These are phyloP conservation scores for Macrophya annulata DNA, from an alignment of 2,888 invertebrate genomes.

Conservation along the genomic window DNA sequence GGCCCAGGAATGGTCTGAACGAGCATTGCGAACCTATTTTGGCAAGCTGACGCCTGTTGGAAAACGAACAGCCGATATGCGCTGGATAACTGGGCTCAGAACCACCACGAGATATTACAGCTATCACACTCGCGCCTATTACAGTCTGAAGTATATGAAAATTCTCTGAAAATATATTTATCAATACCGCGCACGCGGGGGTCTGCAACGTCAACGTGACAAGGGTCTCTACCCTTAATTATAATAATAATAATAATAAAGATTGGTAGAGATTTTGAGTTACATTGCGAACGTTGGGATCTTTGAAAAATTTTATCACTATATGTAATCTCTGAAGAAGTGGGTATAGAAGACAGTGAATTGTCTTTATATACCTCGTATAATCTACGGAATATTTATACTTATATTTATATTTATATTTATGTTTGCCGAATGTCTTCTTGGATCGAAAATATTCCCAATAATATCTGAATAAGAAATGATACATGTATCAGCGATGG, in stretches of 20 bases:
- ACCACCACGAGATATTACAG: slow-evolving; percentile 75
- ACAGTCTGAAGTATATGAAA: slow-evolving; percentile 77
- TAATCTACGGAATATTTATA: slow-evolving; percentile 3
- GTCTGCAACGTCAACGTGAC: not conserved
- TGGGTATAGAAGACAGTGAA: not conserved
- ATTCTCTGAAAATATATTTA: slow-evolving; percentile 68
- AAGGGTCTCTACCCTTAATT: not conserved
- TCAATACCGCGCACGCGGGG: not conserved
- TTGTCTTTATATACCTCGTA: slow-evolving; percentile 17
- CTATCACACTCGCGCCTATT: slow-evolving; percentile 77
- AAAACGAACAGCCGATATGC: slow-evolving; percentile 75
- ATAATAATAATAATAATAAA: not conserved
- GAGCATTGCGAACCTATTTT: slow-evolving; percentile 87
- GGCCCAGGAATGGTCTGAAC: slow-evolving; percentile 93
- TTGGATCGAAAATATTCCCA: not conserved
- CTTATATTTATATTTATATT: not conserved
- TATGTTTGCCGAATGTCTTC: slow-evolving; percentile 8
- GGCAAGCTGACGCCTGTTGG: slow-evolving; percentile 70
- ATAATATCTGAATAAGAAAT: not conserved
- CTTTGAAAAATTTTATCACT: not conserved
- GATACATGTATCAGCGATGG: not conserved
- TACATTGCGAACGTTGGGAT: not conserved
- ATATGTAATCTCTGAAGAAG: not conserved
- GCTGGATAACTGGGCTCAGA: slow-evolving; percentile 71
- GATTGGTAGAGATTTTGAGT: not conserved